Conservation (phyloP, 2,113 vertebrate species). For the Dolichotis patagonum region DNA sequence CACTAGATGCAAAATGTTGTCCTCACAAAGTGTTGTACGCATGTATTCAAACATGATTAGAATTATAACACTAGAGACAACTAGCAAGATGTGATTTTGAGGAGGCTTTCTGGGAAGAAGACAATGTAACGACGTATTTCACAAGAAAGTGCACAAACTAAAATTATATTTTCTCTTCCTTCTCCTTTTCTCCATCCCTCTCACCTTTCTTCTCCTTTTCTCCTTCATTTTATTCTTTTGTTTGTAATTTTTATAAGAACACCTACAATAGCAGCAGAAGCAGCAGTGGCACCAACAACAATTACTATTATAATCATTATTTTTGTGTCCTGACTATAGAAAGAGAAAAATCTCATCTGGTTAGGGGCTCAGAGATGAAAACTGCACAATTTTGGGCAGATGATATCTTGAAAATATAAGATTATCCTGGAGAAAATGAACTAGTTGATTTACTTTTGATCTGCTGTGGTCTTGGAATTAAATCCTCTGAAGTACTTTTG, state of each 20-base stretch:
- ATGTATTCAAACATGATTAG: background rate
- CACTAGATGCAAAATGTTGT: background rate
- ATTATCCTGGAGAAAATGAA: conserved; percentile 51
- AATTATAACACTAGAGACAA: background rate
- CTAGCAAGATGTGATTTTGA: background rate
- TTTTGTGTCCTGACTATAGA: background rate
- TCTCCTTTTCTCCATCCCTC: no score
- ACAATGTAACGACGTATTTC: background rate
- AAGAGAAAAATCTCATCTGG: background rate
- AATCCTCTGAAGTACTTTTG: conserved; percentile 59
- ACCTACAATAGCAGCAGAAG: background rate
- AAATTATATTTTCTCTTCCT: background rate
- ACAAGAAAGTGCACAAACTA: conserved; percentile 19
- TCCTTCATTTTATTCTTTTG: background rate
- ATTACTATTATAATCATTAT: background rate
- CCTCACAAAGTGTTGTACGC: conserved; percentile 39
- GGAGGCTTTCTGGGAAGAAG: background rate
- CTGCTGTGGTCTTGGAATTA: conserved; percentile 71
- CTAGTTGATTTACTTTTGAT: conserved; percentile 73
- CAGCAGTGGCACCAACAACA: background rate
- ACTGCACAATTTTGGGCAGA: background rate
- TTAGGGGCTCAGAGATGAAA: conserved; percentile 51
- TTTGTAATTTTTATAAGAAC: background rate
- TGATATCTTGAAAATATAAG: background rate
- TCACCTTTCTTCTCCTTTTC: background rate